Evolutionary conservation across 2,888 invertebrate species (phyloP).

Genomic region (Coenonympha glycerion): DNA sequence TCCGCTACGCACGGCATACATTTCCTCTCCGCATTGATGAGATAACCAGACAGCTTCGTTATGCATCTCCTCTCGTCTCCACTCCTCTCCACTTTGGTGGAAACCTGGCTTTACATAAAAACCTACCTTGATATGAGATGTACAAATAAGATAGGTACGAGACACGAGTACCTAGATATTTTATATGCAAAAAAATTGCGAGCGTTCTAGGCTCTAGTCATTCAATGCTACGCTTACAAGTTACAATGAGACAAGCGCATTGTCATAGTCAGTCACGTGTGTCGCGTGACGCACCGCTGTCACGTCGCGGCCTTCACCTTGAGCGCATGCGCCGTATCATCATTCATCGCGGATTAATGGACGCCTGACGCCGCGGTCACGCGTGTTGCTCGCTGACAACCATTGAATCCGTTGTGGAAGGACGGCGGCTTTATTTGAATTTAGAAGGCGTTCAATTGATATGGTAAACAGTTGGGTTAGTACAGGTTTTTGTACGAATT

Average conservation of each 20-base stretch:
- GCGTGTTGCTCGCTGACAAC: conserved; percentile 37
- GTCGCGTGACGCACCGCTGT: conserved; percentile 44
- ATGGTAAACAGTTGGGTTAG: neutral
- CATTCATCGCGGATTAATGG: conserved; percentile 47
- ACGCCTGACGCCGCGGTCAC: conserved; percentile 49
- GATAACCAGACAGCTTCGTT: too few relatives aligned
- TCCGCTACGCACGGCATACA: too few relatives aligned
- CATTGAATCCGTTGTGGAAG: conserved; percentile 5
- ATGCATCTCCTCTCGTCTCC: too few relatives aligned
- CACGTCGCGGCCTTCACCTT: conserved; percentile 59
- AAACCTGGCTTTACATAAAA: too few relatives aligned
- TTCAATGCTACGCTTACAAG: neutral
- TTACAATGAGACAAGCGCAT: conserved; percentile 2
- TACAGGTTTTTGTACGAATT: too few relatives aligned
- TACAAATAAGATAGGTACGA: too few relatives aligned
- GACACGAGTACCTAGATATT: too few relatives aligned
- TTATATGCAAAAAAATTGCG: too few relatives aligned
- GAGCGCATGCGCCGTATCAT: conserved; percentile 47
- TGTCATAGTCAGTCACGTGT: conserved; percentile 34
- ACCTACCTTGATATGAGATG: too few relatives aligned
- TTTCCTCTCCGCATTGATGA: too few relatives aligned
- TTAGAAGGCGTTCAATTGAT: conserved; percentile 4
- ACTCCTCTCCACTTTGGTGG: too few relatives aligned
- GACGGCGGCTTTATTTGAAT: neutral
- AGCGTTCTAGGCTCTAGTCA: too few relatives aligned